Evolutionary conservation across 2,797 vertebrate species (phyloP), one percentile per base, ranked within the genome.

Genomic region (Halcyon smyrnensis): DNA sequence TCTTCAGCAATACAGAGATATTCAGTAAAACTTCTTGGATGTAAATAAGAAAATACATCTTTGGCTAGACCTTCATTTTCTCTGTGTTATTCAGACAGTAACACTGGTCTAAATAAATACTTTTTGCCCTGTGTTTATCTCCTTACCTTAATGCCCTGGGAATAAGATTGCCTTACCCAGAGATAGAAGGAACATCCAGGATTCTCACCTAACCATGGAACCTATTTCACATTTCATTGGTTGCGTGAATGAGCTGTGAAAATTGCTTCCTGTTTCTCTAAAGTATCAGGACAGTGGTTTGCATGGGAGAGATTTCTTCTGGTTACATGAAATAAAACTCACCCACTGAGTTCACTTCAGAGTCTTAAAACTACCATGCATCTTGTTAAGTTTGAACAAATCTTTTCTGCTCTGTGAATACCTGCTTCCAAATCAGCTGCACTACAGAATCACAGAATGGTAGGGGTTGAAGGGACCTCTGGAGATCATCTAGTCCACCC

Each of bases 141-240:
- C 82, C 69, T 74, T 90, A 89, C 68, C 14, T 32, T 90, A 80
- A 87, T 67, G 41, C 28, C 17, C 18, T 71, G 63, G 56, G 71
- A 83, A 75, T 24, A 94, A 69, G 48, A 92, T 67, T 93, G 68
- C 45, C 37, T 90, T 89, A 71, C 27, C 14, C 27, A 85, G 56
- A 87, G 74, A 88, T 79, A 95, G 78, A 74, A 41, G 90, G 81
- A 76, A 95, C 46, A 54, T 87, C 90, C 77, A 79, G 41, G 53
- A 93, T 86, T 86, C 90, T 95, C 90, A 93, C 90, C 94, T 95
- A 95, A 93, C 79, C 27, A n/a, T 62, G 79, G 85, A 97, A 93
- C 54, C 93, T 84, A 95, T 96, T 97, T 97, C 97, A 96, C 96
- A 96, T 97, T 88, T 97, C 96, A 92, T 73, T 95, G 92, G 67